phyloP scores from a whole-genome alignment of 1,140 invertebrate species.

The Battus philenor region DNA sequence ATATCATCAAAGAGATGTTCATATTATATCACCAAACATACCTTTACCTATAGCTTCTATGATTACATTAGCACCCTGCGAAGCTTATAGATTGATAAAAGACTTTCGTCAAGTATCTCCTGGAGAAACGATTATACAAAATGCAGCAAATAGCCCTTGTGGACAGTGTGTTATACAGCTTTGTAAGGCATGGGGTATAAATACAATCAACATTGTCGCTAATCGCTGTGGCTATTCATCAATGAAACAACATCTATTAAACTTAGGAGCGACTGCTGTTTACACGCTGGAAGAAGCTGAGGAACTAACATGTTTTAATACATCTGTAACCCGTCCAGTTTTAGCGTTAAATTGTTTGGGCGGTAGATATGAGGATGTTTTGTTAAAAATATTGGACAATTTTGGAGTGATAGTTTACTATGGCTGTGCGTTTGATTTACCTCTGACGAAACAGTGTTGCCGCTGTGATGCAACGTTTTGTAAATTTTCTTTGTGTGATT shows the following conservation, averaged over 20 bases:
- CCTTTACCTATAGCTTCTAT: slow-evolving; percentile 87
- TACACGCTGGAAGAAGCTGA: slow-evolving; percentile 91
- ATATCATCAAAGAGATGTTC: slow-evolving; percentile 78
- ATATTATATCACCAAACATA: slow-evolving; percentile 82
- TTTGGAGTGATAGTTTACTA: slow-evolving; percentile 93
- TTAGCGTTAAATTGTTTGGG: slow-evolving; percentile 96
- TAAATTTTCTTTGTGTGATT: slow-evolving; percentile 95
- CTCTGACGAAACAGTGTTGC: slow-evolving; percentile 88
- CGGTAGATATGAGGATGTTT: slow-evolving; percentile 90
- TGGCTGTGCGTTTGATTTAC: slow-evolving; percentile 94
- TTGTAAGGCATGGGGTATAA: slow-evolving; percentile 83
- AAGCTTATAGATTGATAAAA: slow-evolving; percentile 95
- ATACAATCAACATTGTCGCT: slow-evolving; percentile 91
- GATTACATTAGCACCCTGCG: slow-evolving; percentile 93
- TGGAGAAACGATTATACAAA: slow-evolving; percentile 89
- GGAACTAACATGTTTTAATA: slow-evolving; percentile 81
- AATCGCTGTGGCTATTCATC: slow-evolving; percentile 83
- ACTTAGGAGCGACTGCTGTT: slow-evolving; percentile 88
- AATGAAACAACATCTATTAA: slow-evolving; percentile 81
- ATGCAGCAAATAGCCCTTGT: slow-evolving; percentile 96
- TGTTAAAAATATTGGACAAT: slow-evolving; percentile 83
- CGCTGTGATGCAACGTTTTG: slow-evolving; percentile 89
- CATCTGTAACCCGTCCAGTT: slow-evolving; percentile 80
- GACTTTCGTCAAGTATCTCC: slow-evolving; percentile 89
- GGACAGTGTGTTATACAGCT: slow-evolving; percentile 95